Base-by-base conservation (phyloP, 1,140 invertebrate species). In the Panagrolaimus sp. region DNA sequence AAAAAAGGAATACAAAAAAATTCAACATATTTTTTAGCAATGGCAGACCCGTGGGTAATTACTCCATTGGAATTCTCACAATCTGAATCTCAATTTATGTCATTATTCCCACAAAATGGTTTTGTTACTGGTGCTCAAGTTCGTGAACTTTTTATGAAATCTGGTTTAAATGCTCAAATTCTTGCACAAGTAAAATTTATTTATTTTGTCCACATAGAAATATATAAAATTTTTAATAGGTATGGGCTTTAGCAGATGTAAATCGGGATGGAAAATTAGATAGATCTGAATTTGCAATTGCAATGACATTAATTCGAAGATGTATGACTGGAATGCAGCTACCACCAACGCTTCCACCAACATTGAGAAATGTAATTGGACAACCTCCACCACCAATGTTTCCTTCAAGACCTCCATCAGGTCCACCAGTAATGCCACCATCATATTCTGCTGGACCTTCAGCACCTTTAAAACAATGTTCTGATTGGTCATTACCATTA, bases 201-300 rank as follows among this genome's bases (percentile, higher is more conserved):
- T 23, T 20, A 57, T 1, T 20, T 57, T 57, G 20, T 57, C 27
- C n/a, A 25, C 20, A 57, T 20, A 25, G 9, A 25, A 4, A 25
- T 20, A 23, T 13, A 11, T 9, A n/a, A 67, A 13, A 4, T 68
- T 65, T 68, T n/a, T n/a, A n/a, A 45, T 14, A 76, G 74, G 75
- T 76, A 38, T 76, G 74, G 74, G 61, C 74, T 11, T 20, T 76
- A n/a, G 70, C 76, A 42, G 74, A 76, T 47, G 38, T 76, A 27
- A 76, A 74, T 45, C 65, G 75, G 27, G 74, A 76, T 64, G 74
- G 74, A 13, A 74, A 74, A 23, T 25, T 76, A 44, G 74, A 76
- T 64, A 43, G 66, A 31, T 61, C 75, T 11, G 74, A 76, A 61
- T 76, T 76, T 45, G 61, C 66, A 20, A 74, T 76, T 45, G 74